phyloP scores from a whole-genome alignment of 2,888 invertebrate genomes.

The Spilosoma lubricipeda region DNA sequence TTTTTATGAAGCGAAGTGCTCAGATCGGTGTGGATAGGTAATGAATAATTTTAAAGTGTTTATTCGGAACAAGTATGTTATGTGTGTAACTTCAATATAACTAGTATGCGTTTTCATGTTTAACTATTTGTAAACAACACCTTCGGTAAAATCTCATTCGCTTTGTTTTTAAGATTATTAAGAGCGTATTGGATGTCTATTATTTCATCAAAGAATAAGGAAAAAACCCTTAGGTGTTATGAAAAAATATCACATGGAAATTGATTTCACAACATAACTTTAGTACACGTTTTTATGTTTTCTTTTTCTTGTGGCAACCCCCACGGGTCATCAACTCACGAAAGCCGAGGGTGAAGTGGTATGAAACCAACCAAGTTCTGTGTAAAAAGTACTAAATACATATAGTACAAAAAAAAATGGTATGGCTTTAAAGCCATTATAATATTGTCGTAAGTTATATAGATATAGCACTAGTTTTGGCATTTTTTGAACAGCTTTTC shows the following conservation, averaged over 20 bases:
- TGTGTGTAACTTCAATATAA: background rate
- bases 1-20: slow-evolving; percentile 10
- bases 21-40: background rate
- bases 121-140: background rate
- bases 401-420: background rate
- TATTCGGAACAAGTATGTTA: background rate
- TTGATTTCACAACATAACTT: too few species aligned
- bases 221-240: too few species aligned
- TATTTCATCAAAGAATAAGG: too few species aligned
- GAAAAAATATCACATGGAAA: too few species aligned
- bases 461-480: too few species aligned
- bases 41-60: background rate
- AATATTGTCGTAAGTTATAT: too few species aligned
- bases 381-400: background rate
- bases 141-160: background rate
- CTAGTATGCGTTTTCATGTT: background rate
- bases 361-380: background rate
- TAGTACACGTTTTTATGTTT: background rate
- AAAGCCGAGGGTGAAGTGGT: background rate
- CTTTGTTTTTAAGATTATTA: too few species aligned
- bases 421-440: too few species aligned
- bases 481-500: background rate
- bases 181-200: too few species aligned
- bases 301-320: too few species aligned
- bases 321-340: too few species aligned